Evolutionary conservation across 2,888 invertebrate species (phyloP).

Genomic region (Nomada goodeniana): DNA sequence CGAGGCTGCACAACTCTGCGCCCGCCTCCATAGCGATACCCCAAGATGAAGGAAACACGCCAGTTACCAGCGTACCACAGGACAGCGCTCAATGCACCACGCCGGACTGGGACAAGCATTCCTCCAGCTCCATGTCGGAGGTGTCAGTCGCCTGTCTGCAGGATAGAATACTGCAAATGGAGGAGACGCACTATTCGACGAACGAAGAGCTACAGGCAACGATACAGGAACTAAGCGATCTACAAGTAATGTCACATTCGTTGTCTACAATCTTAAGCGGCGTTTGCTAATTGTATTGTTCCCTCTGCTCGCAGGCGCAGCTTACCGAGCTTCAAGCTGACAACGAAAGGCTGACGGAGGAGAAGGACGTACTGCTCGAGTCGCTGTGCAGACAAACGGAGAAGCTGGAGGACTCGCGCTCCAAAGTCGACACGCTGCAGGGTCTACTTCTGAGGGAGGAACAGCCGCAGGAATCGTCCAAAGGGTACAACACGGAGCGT

Average conservation of each 20-base stretch:
- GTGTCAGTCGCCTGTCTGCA: slow-evolving; percentile 96
- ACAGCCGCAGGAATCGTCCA: slow-evolving; percentile 85
- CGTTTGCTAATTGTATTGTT: neutral
- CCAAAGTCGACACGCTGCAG: slow-evolving; percentile 93
- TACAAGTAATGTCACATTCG: slow-evolving; percentile 86
- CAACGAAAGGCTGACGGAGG: slow-evolving; percentile 94
- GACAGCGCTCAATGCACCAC: slow-evolving; percentile 89
- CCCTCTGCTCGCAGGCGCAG: slow-evolving; percentile 86
- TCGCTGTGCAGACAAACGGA: slow-evolving; percentile 96
- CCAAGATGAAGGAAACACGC: slow-evolving; percentile 74
- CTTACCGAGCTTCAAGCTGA: slow-evolving; percentile 94
- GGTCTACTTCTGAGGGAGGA: slow-evolving; percentile 90
- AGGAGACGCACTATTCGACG: slow-evolving; percentile 94
- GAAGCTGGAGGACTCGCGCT: slow-evolving; percentile 94
- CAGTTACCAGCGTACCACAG: slow-evolving; percentile 57
- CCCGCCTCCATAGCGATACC: slow-evolving; percentile 90
- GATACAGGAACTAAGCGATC: slow-evolving; percentile 95
- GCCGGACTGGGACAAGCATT: slow-evolving; percentile 97
- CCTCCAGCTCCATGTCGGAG: slow-evolving; percentile 94
- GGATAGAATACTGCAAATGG: slow-evolving; percentile 97
- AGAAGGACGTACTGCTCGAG: slow-evolving; percentile 95
- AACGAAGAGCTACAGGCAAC: slow-evolving; percentile 97
- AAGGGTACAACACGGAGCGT: slow-evolving; percentile 88
- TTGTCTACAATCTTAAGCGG: accelerated
- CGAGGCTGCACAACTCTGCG: slow-evolving; percentile 91